These are phyloP conservation scores for Chinchilla lanigera DNA, from an alignment of 2,113 vertebrate genomes.

Conservation along the genomic window DNA sequence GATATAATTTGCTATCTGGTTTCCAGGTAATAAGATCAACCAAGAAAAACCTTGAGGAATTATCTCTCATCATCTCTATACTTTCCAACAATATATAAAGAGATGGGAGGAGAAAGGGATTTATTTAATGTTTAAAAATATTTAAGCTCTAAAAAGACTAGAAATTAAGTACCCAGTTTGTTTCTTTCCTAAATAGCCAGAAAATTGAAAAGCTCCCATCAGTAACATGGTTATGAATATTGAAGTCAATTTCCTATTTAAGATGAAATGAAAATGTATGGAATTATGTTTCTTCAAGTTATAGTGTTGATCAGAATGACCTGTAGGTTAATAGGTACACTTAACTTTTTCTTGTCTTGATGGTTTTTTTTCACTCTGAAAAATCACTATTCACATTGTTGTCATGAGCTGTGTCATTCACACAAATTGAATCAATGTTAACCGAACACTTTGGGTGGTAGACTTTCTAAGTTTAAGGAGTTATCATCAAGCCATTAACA, in stretches of 20 bases:
- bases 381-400: conserved; percentile 27
- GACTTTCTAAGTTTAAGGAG: conserved; percentile 16
- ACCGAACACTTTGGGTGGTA: neutral
- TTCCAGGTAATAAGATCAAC: conserved; percentile 28
- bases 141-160: conserved; percentile 5
- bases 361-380: conserved; percentile 45
- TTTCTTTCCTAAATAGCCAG: conserved; percentile 34
- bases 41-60: neutral
- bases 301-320: neutral
- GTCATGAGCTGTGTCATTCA: conserved; percentile 10
- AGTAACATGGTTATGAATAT: neutral
- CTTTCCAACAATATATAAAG: neutral
- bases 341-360: conserved; percentile 43
- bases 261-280: conserved; percentile 39
- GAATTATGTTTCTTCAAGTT: neutral
- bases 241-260: neutral
- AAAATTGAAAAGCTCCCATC: neutral
- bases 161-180: neutral
- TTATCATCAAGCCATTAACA: neutral
- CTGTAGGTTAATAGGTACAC: neutral
- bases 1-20: conserved; percentile 1
- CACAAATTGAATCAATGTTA: conserved; percentile 29
- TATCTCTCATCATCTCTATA: neutral
- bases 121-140: conserved; percentile 37
- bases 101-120: neutral